Conservation (phyloP, 30 jellyfish, hydroid and myxozoan genomes). For the Mastigias papua region DNA sequence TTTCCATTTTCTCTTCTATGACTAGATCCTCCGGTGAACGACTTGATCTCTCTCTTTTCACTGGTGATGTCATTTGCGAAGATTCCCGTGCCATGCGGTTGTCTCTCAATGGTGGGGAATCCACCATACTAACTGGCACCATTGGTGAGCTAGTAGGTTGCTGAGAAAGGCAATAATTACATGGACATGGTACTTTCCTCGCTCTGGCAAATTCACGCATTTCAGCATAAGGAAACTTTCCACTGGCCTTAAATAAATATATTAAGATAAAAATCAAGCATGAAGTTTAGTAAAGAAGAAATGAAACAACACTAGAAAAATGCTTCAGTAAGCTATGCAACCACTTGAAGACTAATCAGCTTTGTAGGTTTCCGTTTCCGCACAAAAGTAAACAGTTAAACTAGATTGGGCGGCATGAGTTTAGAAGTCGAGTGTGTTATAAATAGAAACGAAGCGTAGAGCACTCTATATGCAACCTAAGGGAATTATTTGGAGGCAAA, state of each 20-base stretch:
- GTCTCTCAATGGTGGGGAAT: conserved; percentile 49
- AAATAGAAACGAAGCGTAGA: too few species aligned
- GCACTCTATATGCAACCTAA: too few species aligned
- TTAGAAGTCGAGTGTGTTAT: too few species aligned
- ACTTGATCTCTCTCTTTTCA: conserved; percentile 42
- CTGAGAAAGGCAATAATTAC: conserved; percentile 69
- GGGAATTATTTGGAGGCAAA: too few species aligned
- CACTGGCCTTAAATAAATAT: conserved; percentile 29
- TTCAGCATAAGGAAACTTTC: conserved; percentile 67
- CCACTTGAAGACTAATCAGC: too few species aligned
- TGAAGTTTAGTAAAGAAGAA: too few species aligned
- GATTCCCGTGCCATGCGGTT: conserved; percentile 24
- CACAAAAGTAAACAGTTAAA: too few species aligned
- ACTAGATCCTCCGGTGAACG: conserved; percentile 49
- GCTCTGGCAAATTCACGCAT: conserved; percentile 49
- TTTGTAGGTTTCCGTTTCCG: too few species aligned
- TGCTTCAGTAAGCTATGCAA: too few species aligned
- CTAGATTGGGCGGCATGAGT: too few species aligned
- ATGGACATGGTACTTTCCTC: conserved; percentile 68
- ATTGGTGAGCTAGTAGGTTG: conserved; percentile 50
- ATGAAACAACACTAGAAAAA: too few species aligned
- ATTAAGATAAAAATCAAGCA: too few species aligned
- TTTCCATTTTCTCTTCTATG: conserved; percentile 70
- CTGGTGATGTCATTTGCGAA: conserved; percentile 49
- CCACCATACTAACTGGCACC: conserved; percentile 31